Conservation (phyloP, 2,888 invertebrate genomes). For the Prostheceraeus crozeri region DNA sequence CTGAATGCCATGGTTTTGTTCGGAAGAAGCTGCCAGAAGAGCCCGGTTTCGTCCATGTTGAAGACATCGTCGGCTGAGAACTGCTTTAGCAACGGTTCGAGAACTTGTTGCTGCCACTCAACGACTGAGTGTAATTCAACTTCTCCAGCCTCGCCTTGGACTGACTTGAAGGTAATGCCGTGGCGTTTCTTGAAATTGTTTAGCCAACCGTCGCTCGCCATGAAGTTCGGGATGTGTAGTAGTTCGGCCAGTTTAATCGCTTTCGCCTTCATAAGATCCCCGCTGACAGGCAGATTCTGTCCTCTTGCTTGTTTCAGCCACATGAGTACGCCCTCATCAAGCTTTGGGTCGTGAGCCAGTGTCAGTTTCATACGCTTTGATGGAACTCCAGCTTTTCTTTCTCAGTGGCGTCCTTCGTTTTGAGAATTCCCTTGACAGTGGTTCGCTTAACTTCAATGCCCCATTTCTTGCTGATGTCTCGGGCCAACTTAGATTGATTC, state of each 20-base stretch:
- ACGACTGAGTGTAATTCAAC: not conserved
- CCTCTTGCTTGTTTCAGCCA: conserved; percentile 8
- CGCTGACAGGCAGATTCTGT: not conserved
- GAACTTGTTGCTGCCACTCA: not conserved
- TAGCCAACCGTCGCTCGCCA: conserved; percentile 8
- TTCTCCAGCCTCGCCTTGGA: not conserved
- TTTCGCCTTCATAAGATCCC: not conserved
- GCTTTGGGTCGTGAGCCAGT: not conserved
- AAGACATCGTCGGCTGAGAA: too few species aligned
- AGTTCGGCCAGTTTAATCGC: not conserved
- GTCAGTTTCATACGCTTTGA: not conserved
- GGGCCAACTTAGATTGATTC: too few species aligned
- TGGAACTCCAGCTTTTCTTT: not conserved
- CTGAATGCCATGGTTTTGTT: too few species aligned
- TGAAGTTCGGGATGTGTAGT: conserved; percentile 3
- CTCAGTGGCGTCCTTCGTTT: too few species aligned
- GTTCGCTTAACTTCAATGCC: too few species aligned
- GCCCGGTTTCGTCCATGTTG: not conserved
- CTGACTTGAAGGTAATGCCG: not conserved
- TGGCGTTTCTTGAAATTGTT: conserved; percentile 1
- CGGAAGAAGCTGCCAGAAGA: not conserved
- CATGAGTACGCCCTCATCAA: too few species aligned
- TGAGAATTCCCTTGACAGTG: too few species aligned
- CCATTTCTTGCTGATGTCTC: too few species aligned
- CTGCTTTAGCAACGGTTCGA: not conserved